Percentiles rank a stretch among this genome's conserved stretches.
Evolutionary conservation across 1,140 invertebrate species (phyloP).

Genomic region (Leptinotarsa undecemlineata): DNA sequence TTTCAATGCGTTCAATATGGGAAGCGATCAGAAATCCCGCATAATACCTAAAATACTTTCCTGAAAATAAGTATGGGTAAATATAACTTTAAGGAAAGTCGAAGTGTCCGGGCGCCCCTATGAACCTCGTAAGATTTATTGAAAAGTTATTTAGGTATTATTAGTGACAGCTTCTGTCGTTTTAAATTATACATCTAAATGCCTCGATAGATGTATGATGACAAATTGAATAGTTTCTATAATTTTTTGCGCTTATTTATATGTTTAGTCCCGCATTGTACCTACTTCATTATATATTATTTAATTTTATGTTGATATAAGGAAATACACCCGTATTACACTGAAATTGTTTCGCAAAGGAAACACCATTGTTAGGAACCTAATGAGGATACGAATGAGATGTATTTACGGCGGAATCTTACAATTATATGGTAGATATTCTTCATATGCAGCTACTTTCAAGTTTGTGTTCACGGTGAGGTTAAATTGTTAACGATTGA

Average conservation of each 20-base stretch:
- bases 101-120: neutral
- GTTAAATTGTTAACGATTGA: neutral
- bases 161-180: neutral
- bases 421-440: neutral
- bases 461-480: neutral
- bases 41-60: no score
- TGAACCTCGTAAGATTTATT: neutral
- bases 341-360: neutral
- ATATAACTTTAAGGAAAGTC: no score
- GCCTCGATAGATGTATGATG: neutral
- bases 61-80: no score
- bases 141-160: neutral
- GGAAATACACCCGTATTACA: neutral
- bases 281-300: conserved; percentile 4
- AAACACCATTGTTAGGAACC: neutral
- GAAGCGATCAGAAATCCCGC: no score
- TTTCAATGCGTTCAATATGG: no score
- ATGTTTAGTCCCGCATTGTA: neutral
- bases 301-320: conserved; percentile 2
- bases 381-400: neutral
- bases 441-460: neutral
- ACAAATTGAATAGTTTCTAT: neutral
- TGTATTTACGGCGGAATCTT: neutral
- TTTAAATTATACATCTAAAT: conserved; percentile 4
- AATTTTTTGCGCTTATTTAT: neutral